Evolutionary conservation across 2,113 vertebrate species (phyloP).

Genomic region (Delphinapterus leucas): DNA sequence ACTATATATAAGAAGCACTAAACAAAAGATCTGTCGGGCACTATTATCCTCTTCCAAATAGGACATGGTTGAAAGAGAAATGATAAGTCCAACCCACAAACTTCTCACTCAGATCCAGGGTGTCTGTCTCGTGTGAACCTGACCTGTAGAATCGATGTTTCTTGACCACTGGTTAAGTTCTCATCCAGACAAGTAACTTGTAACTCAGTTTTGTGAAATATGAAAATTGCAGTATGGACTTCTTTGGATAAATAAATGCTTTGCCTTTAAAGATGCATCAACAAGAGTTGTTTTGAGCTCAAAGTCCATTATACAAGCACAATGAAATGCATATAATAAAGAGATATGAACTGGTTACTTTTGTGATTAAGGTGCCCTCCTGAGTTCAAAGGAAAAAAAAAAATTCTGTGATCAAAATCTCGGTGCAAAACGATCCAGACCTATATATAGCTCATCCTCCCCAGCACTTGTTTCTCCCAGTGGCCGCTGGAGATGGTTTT

Average conservation of each 20-base stretch:
- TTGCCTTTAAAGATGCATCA: neutral
- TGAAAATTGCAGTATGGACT: neutral
- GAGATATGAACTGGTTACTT: neutral
- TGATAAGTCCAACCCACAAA: conserved; percentile 46
- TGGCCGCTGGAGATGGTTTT: neutral
- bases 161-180: neutral
- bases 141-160: neutral
- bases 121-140: neutral
- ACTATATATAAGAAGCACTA: conserved; percentile 84
- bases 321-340: neutral
- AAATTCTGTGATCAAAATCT: neutral
- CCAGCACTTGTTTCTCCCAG: neutral
- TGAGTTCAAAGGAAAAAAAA: neutral
- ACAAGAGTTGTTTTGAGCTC: neutral
- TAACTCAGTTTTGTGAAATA: neutral
- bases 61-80: conserved; percentile 78
- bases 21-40: conserved; percentile 83
- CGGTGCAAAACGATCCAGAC: neutral
- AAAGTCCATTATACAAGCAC: neutral
- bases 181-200: neutral
- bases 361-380: neutral
- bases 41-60: conserved; percentile 81
- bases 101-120: neutral
- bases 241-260: neutral
- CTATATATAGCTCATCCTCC: rapidly evolving